Evolutionary conservation across 2,888 invertebrate genomes (phyloP), one percentile per base, ranked within the genome.

Genomic region (Nebria salina): DNA sequence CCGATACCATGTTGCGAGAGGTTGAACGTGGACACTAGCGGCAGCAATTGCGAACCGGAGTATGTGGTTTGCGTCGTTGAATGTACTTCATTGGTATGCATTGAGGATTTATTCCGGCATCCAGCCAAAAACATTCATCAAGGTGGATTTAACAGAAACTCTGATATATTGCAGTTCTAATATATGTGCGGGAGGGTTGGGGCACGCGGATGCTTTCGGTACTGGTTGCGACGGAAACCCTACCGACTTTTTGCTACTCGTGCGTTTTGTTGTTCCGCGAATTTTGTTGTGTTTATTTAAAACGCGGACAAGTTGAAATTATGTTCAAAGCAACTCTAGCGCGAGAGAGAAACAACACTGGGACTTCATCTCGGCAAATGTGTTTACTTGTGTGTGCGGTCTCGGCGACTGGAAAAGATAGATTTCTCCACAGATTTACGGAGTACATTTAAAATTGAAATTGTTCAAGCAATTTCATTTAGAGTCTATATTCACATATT

Each of bases 121-220:
- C 88, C 88, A 89, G 89, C 89, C 89, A 89, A 89, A 89, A 89
- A 89, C 89, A 89, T 89, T 89, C 89, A 89, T 89, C 89, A 89
- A 89, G 88, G 89, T 89, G 89, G 89, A 89, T 89, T 89, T 89
- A 88, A 87, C 89, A 89, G 89, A 89, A 89, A 89, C 89, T 89
- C 88, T 89, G 89, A 89, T 89, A 89, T 89, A 89, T 89, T 89
- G 88, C 89, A 86, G 86, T 86, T 87, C 87, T 89, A 89, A 89
- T 89, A 88, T 89, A 89, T 89, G 88, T 88, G 81, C 81, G 81
- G 76, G 75, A 72, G 72, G n/a, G 42, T 34, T 13, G 77, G 72
- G 42, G 20, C 13, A 34, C 13, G 42, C 34, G 72, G 54, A 15
- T 13, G 20, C 54, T 43, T 11, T 41, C 13, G 54, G 43, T 64